Conservation (phyloP, 2,888 invertebrate genomes). For the Parascotia fuliginaria region DNA sequence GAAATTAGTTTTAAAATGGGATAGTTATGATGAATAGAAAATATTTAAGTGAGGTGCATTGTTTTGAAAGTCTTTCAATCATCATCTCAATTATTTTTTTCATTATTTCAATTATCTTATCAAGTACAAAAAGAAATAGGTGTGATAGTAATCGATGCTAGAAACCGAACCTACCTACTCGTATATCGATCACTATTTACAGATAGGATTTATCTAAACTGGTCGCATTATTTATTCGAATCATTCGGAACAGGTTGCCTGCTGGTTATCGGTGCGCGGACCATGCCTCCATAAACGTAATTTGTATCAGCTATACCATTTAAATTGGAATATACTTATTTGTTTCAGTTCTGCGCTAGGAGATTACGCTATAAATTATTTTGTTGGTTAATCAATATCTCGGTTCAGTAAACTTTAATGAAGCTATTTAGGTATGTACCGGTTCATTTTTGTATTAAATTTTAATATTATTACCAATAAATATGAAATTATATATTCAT, state of each 20-base stretch:
- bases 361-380: constrained; percentile 65
- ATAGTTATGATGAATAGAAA: too few species aligned
- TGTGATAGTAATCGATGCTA: constrained; percentile 28
- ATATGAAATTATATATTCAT: constrained; percentile 17
- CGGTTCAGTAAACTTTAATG: constrained; percentile 56
- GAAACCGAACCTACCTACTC: constrained; percentile 68
- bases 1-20: too few species aligned
- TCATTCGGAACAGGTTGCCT: constrained; percentile 77
- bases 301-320: constrained; percentile 74
- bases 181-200: constrained; percentile 77
- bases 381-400: constrained; percentile 58
- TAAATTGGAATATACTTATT: constrained; percentile 77
- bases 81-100: too few species aligned
- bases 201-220: constrained; percentile 80
- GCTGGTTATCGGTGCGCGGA: constrained; percentile 70
- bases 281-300: constrained; percentile 77
- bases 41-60: too few species aligned
- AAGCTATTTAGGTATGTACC: constrained; percentile 36
- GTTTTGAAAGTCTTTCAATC: too few species aligned
- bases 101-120: neutral
- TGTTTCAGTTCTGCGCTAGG: constrained; percentile 61
- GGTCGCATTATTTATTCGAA: constrained; percentile 77
- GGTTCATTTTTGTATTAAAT: constrained; percentile 17
- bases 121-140: neutral
- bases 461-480: constrained; percentile 25